Base-by-base conservation (phyloP, 2,113 vertebrate genomes). In the Haemorhous mexicanus region DNA sequence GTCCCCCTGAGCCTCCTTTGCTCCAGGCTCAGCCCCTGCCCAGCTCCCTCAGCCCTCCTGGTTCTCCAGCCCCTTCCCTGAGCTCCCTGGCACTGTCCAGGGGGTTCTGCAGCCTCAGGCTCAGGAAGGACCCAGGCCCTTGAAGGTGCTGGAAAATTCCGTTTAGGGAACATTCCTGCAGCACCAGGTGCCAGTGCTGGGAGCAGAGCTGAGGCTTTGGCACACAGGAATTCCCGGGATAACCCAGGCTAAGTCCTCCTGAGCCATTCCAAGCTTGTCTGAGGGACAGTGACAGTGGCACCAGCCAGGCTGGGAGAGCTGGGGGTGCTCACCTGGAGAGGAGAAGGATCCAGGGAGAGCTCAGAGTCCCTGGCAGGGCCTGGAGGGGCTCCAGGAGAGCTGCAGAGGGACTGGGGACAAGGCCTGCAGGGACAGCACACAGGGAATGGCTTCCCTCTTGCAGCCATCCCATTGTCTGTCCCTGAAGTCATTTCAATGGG, bases 301-400 rank as follows among this genome's bases (percentile, higher is more conserved):
- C 11, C 23, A n/a, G 24, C 35, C 66, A 20, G 66, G 24, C 55
- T 72, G 56, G 56, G 12, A 62, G 56, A 52, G 32, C 37, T 61
- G 67, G 46, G 37, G 0, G 0, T 4, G 55, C 0, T 3, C 46
- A 1, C 16, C 32, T 44, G 47, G 39, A 11, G 16, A 44, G 9
- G 39, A 5, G 33, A 53, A 53, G 16, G 32, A 1, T 50, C 35
- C 56, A 72, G 46, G 56, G 13, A 53, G 37, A 72, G 10, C 67
- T 75, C 2, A 1, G 10, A 84, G 81, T 58, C 21, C 33, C 27
- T 58, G 0, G 0, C 43, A 68, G 37, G 24, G 22, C 53, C 73
- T 27, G 0, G 6, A 44, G 55, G 63, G 39, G 37, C 63, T 69
- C 47, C 74, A 62, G 74, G 55, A 87, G 74, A 87, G 69, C 69